Evolutionary conservation across 2,888 invertebrate genomes (phyloP).

Genomic region (Smittia aterrima): DNA sequence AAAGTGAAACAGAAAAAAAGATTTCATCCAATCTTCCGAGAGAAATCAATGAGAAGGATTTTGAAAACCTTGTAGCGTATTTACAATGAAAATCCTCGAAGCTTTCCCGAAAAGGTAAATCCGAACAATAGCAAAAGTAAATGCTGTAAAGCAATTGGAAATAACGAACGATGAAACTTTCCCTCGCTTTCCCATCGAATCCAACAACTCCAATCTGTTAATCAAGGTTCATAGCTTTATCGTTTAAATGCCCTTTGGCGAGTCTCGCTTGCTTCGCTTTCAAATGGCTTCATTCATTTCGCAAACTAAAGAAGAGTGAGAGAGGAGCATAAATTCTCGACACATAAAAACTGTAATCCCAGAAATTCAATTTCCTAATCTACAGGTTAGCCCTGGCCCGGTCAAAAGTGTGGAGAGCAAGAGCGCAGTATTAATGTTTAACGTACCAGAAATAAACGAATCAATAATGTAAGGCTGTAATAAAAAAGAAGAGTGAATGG

Average conservation of each 20-base stretch:
- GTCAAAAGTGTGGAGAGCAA: not conserved
- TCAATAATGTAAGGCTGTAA: constrained; percentile 32
- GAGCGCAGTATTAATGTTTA: constrained; percentile 21
- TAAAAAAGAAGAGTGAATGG: too few species aligned
- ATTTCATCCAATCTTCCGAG: too few species aligned
- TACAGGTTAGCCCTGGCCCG: constrained; percentile 17
- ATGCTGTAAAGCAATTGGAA: constrained; percentile 1
- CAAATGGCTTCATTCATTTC: constrained; percentile 23
- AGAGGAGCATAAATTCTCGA: constrained; percentile 22
- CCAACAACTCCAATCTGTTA: not conserved
- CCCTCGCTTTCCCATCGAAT: not conserved
- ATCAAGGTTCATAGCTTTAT: constrained; percentile 24
- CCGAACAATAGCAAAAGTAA: not conserved
- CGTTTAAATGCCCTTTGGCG: constrained; percentile 29
- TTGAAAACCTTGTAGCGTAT: not conserved
- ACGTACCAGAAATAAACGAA: constrained; percentile 29
- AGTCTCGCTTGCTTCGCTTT: not conserved
- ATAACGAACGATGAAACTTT: not conserved
- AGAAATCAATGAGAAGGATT: not conserved
- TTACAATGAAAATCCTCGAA: constrained; percentile 5
- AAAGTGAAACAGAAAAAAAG: too few species aligned
- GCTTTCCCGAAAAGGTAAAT: constrained; percentile 1
- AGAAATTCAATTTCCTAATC: constrained; percentile 9
- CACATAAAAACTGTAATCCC: constrained; percentile 24
- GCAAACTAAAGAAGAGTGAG: not conserved